A percentile compares a stretch with the other conserved stretches of the same genome.
Conservation (phyloP, 2,797 vertebrate species). For the Manis crassicaudata region DNA sequence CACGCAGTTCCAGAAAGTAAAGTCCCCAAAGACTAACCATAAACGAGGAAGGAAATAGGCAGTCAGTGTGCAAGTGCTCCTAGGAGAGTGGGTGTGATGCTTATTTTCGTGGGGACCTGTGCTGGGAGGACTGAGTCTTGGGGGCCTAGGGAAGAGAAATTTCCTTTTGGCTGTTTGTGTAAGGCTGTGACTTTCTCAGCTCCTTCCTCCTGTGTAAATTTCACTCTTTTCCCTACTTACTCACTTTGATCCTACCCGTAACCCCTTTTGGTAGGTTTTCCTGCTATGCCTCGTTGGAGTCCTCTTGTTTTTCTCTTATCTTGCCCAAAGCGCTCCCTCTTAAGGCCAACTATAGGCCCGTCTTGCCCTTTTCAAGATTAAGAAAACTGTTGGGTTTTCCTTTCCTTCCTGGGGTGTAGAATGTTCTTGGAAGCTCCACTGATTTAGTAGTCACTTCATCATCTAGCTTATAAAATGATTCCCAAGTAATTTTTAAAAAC, state of each 20-base stretch:
- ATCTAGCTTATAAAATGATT: constrained; percentile 64
- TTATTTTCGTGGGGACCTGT: constrained; percentile 62
- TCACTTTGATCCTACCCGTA: background rate
- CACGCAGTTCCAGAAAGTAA: constrained; percentile 75
- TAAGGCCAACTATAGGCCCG: constrained; percentile 19
- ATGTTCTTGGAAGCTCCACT: constrained; percentile 57
- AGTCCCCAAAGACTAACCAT: constrained; percentile 75
- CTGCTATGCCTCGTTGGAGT: constrained; percentile 44
- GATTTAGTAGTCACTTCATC: constrained; percentile 54
- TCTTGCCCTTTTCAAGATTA: constrained; percentile 52
- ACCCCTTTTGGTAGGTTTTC: constrained; percentile 52
- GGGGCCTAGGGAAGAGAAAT: constrained; percentile 62
- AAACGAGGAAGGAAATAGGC: constrained; percentile 83
- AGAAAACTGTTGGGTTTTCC: constrained; percentile 48
- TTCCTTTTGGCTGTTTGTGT: constrained; percentile 39
- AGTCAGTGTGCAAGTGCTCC: background rate
- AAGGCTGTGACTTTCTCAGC: constrained; percentile 59
- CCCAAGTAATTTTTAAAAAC: constrained; percentile 57
- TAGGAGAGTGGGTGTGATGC: constrained; percentile 55
- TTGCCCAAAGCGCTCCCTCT: constrained; percentile 67
- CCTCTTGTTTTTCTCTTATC: constrained; percentile 67
- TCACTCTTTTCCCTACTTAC: constrained; percentile 61
- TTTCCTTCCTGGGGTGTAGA: constrained; percentile 60
- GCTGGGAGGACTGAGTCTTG: constrained; percentile 55
- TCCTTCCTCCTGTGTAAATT: constrained; percentile 67